phyloP scores from a whole-genome alignment of 2,113 vertebrate species.

The Psilopogon haemacephalus region DNA sequence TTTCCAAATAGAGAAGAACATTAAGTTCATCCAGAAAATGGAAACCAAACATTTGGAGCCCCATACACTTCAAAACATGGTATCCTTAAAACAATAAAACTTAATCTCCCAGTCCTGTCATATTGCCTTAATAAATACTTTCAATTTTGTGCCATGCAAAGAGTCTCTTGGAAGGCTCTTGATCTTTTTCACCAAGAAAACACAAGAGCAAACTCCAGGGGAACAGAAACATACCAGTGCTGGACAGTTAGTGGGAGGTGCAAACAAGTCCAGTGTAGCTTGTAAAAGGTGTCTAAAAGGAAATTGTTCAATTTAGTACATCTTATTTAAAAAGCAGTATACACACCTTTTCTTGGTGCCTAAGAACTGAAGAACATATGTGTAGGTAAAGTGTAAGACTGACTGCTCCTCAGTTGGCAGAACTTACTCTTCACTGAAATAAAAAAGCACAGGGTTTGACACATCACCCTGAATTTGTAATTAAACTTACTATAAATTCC shows the following conservation, averaged over 20 bases:
- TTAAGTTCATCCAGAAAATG: not conserved
- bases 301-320: constrained; percentile 18
- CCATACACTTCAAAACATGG: not conserved
- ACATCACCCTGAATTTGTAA: not conserved
- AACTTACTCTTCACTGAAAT: not conserved
- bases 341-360: not conserved
- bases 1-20: not conserved
- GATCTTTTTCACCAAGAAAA: not conserved
- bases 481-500: not conserved
- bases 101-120: not conserved
- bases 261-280: not conserved
- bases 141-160: not conserved
- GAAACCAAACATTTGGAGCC: not conserved
- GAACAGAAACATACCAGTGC: not conserved
- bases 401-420: not conserved
- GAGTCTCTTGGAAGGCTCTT: not conserved
- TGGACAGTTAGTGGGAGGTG: not conserved
- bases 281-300: constrained; percentile 1
- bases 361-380: not conserved
- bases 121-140: constrained; percentile 33
- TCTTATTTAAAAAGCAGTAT: not conserved
- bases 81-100: constrained; percentile 2
- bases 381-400: not conserved
- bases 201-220: not conserved
- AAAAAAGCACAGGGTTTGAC: not conserved